Conservation (phyloP, 2,113 vertebrate species). For the Chaetorhynchus papuensis region DNA sequence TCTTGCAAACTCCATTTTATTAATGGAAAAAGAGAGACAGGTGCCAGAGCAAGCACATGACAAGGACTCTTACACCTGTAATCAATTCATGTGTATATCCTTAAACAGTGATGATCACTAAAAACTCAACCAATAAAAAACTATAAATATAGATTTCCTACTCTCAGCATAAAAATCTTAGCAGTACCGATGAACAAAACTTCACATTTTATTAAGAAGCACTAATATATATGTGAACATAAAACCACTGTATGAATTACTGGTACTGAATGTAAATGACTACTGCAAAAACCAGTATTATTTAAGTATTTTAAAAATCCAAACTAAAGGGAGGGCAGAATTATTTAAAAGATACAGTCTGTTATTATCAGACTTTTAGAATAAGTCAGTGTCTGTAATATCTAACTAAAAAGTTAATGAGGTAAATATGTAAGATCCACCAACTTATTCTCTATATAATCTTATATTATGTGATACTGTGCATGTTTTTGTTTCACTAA, state of each 20-base stretch:
- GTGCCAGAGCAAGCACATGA: not conserved
- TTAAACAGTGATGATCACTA: not conserved
- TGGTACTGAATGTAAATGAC: not conserved
- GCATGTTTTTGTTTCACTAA: not conserved
- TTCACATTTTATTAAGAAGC: not conserved
- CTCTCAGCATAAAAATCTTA: not conserved
- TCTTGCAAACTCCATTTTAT: not conserved
- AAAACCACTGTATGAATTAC: not conserved
- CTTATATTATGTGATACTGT: not conserved
- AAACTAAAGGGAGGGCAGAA: not conserved
- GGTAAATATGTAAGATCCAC: not conserved
- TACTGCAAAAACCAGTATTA: not conserved
- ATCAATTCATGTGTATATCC: not conserved
- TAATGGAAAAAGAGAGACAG: not conserved
- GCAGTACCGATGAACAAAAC: not conserved
- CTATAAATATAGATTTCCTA: not conserved
- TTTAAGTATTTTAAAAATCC: not conserved
- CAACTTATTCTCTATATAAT: not conserved
- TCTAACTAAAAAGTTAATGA: not conserved
- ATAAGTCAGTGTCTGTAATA: not conserved
- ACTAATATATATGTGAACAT: not conserved
- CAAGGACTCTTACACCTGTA: not conserved
- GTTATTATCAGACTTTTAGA: not conserved
- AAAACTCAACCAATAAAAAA: not conserved
- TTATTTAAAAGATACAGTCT: not conserved